Evolutionary conservation across 2,888 invertebrate genomes (phyloP), one percentile per base, ranked within the genome.

Genomic region (Scaptomyza polygonia): DNA sequence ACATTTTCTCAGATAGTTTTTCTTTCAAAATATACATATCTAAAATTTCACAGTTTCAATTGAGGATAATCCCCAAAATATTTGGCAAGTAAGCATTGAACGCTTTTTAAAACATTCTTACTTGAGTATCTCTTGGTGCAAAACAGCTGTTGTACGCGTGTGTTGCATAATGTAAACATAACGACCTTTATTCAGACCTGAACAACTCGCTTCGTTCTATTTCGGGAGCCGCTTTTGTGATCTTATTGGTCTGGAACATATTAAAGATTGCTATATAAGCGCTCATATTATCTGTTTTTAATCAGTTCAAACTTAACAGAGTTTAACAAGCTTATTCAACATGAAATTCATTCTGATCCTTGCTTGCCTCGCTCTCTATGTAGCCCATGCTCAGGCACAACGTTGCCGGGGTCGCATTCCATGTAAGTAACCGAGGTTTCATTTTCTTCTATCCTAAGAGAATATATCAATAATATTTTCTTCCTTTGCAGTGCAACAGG

Each of bases 341-440:
- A 77, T 74, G 72, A 74, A 77, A 43, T 67, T 72, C n/a, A 29
- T 63, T 21, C 16, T 57, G 8, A 14, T 72, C 34, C 45, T 67
- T 34, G 45, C 59, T 12, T 47, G 53, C 16, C 45, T 77, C 7
- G 44, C 44, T 5, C 36, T 77, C 9, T 67, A 44, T 9, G 49
- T 77, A 27, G 59, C 47, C 32, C 12, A 25, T 5, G 25, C 16
- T 2, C 36, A 67, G 7, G 53, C 56, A 6, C 74, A 77, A 6
- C 7, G 0, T 3, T 48, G 47, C 5, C 18, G n/a, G 6, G 47
- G 47, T 8, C 7, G 47, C 30, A 2, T 47, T 18, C 5, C 12
- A 12, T 1, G 47, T 47, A 47, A 47, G 18, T 30, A 30, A 5
- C 29, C 5, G 1, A 3, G 0, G 1, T 8, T 1, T 47, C 5